A percentile compares a stretch with the other conserved stretches of the same genome.
Evolutionary conservation across 2,888 invertebrate genomes (phyloP).

Genomic region (Heliconius aoede): DNA sequence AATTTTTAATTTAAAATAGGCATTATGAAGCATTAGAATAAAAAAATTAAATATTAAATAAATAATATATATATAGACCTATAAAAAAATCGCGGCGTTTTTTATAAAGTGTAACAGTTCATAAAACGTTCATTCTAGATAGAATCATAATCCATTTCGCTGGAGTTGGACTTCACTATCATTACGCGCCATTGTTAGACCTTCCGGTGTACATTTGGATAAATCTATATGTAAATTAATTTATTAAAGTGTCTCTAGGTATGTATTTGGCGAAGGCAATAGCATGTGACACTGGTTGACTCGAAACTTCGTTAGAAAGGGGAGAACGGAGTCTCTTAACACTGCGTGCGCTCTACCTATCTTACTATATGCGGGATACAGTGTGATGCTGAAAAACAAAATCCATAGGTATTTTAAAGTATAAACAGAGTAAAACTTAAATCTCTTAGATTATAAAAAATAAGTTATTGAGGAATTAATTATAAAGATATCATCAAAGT

Average conservation of each 20-base stretch:
- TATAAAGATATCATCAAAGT: not conserved
- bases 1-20: no score
- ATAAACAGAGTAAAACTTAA: not conserved
- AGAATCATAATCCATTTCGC: slow-evolving; percentile 40
- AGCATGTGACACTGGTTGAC: no score
- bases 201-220: slow-evolving; percentile 65
- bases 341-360: no score
- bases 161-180: slow-evolving; percentile 45
- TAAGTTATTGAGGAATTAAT: not conserved
- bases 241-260: not conserved
- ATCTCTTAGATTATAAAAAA: not conserved
- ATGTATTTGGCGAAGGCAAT: no score
- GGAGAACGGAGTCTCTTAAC: no score
- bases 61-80: not conserved
- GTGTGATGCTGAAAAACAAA: not conserved
- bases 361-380: not conserved
- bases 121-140: slow-evolving; percentile 32
- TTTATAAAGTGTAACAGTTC: slow-evolving; percentile 18
- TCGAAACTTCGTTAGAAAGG: no score
- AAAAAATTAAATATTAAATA: no score
- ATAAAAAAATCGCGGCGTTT: slow-evolving; percentile 49
- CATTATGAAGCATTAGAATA: no score
- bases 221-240: slow-evolving; percentile 14
- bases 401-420: not conserved
- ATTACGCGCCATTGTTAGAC: slow-evolving; percentile 68